A percentile compares a stretch with the other conserved stretches of the same genome.
phyloP scores from a whole-genome alignment of 2,888 invertebrate species.

The Cataglyphis rosenhaueri region DNA sequence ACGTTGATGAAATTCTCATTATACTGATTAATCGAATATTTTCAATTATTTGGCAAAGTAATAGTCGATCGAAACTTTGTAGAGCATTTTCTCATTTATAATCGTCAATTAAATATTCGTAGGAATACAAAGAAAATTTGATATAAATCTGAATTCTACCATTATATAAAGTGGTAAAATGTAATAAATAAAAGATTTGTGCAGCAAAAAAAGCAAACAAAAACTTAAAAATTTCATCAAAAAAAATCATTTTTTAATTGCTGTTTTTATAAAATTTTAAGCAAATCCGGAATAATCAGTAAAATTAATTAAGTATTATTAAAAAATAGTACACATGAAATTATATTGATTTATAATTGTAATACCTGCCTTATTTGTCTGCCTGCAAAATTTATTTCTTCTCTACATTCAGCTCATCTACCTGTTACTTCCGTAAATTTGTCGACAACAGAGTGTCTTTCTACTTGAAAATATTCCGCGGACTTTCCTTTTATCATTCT shows the following conservation, averaged over 20 bases:
- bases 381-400: background rate
- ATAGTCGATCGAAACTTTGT: background rate
- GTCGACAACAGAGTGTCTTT: background rate
- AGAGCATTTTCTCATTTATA: background rate
- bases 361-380: background rate
- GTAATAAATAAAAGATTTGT: background rate
- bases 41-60: conserved; percentile 16
- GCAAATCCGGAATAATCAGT: background rate
- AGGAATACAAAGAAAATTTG: background rate
- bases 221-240: background rate
- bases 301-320: background rate
- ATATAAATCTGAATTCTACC: background rate
- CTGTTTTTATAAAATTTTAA: background rate
- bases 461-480: background rate
- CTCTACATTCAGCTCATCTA: background rate
- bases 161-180: background rate
- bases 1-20: background rate
- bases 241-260: background rate
- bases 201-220: too few species aligned
- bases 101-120: background rate
- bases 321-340: background rate
- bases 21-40: conserved; percentile 17
- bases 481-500: background rate
- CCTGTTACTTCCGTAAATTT: background rate
- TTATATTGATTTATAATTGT: background rate